Percentiles rank a stretch among this genome's conserved stretches.
Evolutionary conservation across 1,140 invertebrate genomes (phyloP).

Genomic region (Micrasema minimum): DNA sequence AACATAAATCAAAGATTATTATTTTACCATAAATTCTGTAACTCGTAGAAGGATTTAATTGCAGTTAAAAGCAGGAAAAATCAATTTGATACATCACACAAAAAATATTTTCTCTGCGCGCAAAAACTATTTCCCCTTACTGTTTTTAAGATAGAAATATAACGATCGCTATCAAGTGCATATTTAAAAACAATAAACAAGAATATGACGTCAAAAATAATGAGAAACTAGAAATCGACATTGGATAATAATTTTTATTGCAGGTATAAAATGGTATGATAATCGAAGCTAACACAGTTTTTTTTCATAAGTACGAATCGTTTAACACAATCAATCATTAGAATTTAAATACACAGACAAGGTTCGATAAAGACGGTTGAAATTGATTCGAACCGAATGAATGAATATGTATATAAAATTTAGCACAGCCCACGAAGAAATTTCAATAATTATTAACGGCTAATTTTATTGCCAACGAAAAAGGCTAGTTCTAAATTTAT

Average conservation of each 20-base stretch:
- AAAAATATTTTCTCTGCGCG: too few relatives aligned
- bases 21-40: neutral
- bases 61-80: too few relatives aligned
- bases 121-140: too few relatives aligned
- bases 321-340: constrained; percentile 27
- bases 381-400: constrained; percentile 27
- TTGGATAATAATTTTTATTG: neutral
- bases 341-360: constrained; percentile 22
- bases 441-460: constrained; percentile 38
- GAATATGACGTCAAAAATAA: constrained; percentile 14
- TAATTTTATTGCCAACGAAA: constrained; percentile 33
- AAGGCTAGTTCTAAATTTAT: constrained; percentile 32
- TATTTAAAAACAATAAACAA: constrained; percentile 16
- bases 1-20: constrained; percentile 2
- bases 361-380: constrained; percentile 24
- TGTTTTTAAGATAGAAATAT: too few relatives aligned
- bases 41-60: too few relatives aligned
- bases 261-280: neutral
- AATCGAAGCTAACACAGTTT: constrained; percentile 14
- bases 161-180: too few relatives aligned
- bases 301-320: constrained; percentile 14
- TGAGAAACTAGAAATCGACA: neutral
- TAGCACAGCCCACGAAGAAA: constrained; percentile 30
- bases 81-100: too few relatives aligned
- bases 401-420: constrained; percentile 32